Percentiles rank a stretch among this genome's conserved stretches.
Evolutionary conservation across 2,113 vertebrate species (phyloP).

Genomic region (Silurus meridionalis): DNA sequence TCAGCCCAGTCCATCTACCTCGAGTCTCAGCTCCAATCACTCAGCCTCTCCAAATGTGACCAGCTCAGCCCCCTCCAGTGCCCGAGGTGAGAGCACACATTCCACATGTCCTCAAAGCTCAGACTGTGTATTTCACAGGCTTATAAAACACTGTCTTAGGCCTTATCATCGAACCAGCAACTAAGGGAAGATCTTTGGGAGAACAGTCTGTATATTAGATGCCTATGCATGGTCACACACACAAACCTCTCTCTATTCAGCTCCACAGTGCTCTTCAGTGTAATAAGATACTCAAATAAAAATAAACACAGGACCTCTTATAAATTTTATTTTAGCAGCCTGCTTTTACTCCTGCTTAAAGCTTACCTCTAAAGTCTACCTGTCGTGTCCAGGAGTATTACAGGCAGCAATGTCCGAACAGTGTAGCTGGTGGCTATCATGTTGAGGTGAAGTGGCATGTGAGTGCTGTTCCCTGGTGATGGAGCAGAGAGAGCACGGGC

Average conservation of each 20-base stretch:
- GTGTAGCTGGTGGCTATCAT: slow-evolving; percentile 31
- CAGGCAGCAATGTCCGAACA: slow-evolving; percentile 40
- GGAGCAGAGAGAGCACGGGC: slow-evolving; percentile 15
- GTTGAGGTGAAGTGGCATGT: slow-evolving; percentile 24
- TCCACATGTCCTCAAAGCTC: neutral
- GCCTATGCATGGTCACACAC: neutral
- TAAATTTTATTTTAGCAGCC: slow-evolving; percentile 61
- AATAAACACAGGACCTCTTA: slow-evolving; percentile 66
- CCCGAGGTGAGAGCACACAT: slow-evolving; percentile 83
- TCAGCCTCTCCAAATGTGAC: slow-evolving; percentile 97
- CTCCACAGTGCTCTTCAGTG: slow-evolving; percentile 77
- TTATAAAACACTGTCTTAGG: neutral
- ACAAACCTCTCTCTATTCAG: slow-evolving; percentile 53
- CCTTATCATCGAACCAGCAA: neutral
- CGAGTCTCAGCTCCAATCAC: slow-evolving; percentile 97
- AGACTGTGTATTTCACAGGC: neutral
- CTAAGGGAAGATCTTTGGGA: neutral
- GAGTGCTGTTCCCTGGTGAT: slow-evolving; percentile 20
- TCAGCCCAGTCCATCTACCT: slow-evolving; percentile 98
- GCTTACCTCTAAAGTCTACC: slow-evolving; percentile 49
- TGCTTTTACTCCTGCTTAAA: slow-evolving; percentile 53
- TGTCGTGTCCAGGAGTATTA: slow-evolving; percentile 60
- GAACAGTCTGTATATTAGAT: neutral
- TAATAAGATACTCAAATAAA: slow-evolving; percentile 70
- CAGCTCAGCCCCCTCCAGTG: slow-evolving; percentile 94